phyloP scores from a whole-genome alignment of 2,113 vertebrate species.

The Pterocles orientalis region DNA sequence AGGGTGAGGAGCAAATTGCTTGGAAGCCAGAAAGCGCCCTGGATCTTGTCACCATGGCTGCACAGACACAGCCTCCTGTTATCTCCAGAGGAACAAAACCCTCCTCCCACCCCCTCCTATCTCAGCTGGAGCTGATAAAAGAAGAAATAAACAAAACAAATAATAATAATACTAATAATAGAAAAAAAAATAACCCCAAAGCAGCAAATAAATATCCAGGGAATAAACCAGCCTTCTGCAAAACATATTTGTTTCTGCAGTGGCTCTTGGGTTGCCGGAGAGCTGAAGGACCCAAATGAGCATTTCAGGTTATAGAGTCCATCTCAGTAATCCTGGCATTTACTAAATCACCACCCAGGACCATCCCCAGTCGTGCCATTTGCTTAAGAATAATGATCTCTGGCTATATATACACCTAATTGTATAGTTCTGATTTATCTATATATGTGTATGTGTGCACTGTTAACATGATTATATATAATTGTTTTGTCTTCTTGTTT shows the following conservation, averaged over 20 bases:
- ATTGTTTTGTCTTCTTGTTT: not conserved
- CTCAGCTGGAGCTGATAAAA: conserved; percentile 64
- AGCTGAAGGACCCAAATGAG: not conserved
- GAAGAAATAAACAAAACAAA: conserved; percentile 41
- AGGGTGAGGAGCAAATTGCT: conserved; percentile 61
- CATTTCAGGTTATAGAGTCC: not conserved
- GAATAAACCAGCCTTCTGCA: not conserved
- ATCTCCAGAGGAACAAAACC: conserved; percentile 65
- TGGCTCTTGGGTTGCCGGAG: not conserved
- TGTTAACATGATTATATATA: not conserved
- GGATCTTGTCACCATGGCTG: conserved; percentile 72
- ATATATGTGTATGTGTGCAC: rapidly evolving
- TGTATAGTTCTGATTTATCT: not conserved
- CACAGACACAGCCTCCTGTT: conserved; percentile 66
- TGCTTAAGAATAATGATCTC: not conserved
- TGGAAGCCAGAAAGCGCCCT: conserved; percentile 59
- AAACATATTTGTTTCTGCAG: not conserved
- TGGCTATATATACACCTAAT: not conserved
- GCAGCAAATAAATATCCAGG: not conserved
- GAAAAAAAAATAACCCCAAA: not conserved
- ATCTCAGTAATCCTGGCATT: not conserved
- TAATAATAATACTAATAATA: not conserved
- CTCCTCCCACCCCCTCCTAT: conserved; percentile 51
- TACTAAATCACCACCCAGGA: not conserved
- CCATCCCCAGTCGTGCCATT: not conserved